Conservation (phyloP, 2,113 vertebrate species). For the Rhinolophus ferrumequinum region DNA sequence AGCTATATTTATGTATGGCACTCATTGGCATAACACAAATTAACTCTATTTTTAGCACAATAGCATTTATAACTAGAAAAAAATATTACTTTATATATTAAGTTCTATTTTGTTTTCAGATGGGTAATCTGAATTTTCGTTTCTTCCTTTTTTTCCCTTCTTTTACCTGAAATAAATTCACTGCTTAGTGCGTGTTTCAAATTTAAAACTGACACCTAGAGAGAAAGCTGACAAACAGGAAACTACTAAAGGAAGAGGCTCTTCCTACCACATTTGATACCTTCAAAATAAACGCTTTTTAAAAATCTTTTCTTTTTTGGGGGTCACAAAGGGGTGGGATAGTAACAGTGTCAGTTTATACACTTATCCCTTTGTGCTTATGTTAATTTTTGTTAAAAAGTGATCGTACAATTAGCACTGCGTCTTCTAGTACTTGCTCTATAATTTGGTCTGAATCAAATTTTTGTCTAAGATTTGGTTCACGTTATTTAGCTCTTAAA, state of each 20-base stretch:
- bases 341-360: constrained; percentile 27
- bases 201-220: constrained; percentile 79
- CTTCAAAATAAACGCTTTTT: constrained; percentile 68
- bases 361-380: constrained; percentile 41
- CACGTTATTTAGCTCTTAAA: background rate
- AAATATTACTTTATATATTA: constrained; percentile 31
- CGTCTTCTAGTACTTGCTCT: background rate
- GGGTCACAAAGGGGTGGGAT: background rate
- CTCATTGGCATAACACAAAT: background rate
- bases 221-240: constrained; percentile 84
- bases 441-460: background rate
- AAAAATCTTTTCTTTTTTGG: constrained; percentile 16
- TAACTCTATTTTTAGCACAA: background rate
- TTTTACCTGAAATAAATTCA: constrained; percentile 71
- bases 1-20: background rate
- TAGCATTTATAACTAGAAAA: constrained; percentile 33
- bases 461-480: constrained; percentile 7
- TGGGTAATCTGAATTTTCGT: background rate
- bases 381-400: background rate
- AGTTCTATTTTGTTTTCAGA: constrained; percentile 53
- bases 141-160: constrained; percentile 35
- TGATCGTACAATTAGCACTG: background rate
- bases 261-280: constrained; percentile 75
- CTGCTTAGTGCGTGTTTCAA: constrained; percentile 74
- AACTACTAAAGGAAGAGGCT: constrained; percentile 78